Conservation (phyloP, 2,113 vertebrate genomes). For the Tretioscincus oriximinensis region DNA sequence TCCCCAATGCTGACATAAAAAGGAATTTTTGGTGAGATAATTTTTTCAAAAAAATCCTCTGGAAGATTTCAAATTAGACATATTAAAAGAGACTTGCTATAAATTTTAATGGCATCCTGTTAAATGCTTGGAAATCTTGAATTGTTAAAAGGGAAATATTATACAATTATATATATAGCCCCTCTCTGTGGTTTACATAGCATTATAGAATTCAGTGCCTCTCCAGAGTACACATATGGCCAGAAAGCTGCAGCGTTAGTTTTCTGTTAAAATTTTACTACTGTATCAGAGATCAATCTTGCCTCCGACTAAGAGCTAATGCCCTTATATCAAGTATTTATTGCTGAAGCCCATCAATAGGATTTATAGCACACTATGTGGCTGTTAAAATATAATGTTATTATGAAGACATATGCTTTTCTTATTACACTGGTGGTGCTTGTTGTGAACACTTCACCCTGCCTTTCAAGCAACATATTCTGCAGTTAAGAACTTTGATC, state of each 20-base stretch:
- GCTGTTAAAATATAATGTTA: conserved; percentile 19
- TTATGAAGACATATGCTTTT: conserved; percentile 7
- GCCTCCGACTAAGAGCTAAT: conserved; percentile 30
- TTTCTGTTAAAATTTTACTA: conserved; percentile 29
- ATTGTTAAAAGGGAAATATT: conserved; percentile 60
- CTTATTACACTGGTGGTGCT: not conserved
- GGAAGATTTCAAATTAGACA: conserved; percentile 43
- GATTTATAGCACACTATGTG: not conserved
- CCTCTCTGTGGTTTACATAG: conserved; percentile 30
- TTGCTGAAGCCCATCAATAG: conserved; percentile 22
- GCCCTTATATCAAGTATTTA: conserved; percentile 29
- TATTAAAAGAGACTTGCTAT: conserved; percentile 47
- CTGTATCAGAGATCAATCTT: conserved; percentile 25
- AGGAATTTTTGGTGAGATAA: not conserved
- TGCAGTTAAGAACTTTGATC: not conserved
- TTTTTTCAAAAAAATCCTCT: conserved; percentile 44
- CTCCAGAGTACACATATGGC: conserved; percentile 8
- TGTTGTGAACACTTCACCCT: conserved; percentile 21
- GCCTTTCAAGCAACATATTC: conserved; percentile 4
- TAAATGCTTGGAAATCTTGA: conserved; percentile 53
- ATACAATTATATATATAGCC: conserved; percentile 57
- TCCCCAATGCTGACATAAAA: not conserved
- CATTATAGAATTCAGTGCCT: conserved; percentile 29
- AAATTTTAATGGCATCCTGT: conserved; percentile 48
- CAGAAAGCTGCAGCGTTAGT: conserved; percentile 15